Evolutionary conservation across 2,113 vertebrate genomes (phyloP).

Genomic region (Zosterops pallidus): DNA sequence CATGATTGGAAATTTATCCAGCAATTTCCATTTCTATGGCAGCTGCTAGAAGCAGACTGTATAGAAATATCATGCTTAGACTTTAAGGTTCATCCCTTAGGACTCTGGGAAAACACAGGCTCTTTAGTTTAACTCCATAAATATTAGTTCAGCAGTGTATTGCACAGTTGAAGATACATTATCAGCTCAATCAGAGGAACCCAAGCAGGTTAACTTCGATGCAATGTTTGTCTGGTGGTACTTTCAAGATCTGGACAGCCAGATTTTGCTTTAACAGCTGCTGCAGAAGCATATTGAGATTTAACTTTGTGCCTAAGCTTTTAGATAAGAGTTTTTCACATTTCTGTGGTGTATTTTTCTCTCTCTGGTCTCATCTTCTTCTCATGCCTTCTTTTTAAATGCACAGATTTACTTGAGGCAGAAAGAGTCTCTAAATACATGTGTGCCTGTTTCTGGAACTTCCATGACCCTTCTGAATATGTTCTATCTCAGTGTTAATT

Average conservation of each 20-base stretch:
- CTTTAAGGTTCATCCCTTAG: constrained; percentile 13
- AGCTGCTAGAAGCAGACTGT: constrained; percentile 35
- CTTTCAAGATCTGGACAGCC: constrained; percentile 18
- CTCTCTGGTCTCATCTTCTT: background rate
- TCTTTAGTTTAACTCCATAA: constrained; percentile 16
- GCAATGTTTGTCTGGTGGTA: background rate
- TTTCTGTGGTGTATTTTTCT: background rate
- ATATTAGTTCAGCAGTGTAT: constrained; percentile 60
- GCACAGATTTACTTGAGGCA: background rate
- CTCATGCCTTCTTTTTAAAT: background rate
- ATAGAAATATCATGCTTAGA: constrained; percentile 12
- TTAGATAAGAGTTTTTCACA: background rate
- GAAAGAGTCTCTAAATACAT: background rate
- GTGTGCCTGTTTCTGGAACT: background rate
- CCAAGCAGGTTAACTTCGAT: constrained; percentile 6
- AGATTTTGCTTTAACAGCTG: constrained; percentile 9
- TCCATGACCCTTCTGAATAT: background rate
- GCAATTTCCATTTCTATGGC: constrained; percentile 68
- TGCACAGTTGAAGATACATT: constrained; percentile 28
- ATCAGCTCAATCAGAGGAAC: constrained; percentile 40
- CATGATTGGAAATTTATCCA: constrained; percentile 64
- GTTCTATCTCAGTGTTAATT: background rate
- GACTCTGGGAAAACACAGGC: background rate
- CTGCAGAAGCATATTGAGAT: constrained; percentile 4
- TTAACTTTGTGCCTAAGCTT: background rate